These are phyloP conservation scores for Tupaia tana DNA, from an alignment of 2,113 vertebrate genomes.

Conservation along the genomic window DNA sequence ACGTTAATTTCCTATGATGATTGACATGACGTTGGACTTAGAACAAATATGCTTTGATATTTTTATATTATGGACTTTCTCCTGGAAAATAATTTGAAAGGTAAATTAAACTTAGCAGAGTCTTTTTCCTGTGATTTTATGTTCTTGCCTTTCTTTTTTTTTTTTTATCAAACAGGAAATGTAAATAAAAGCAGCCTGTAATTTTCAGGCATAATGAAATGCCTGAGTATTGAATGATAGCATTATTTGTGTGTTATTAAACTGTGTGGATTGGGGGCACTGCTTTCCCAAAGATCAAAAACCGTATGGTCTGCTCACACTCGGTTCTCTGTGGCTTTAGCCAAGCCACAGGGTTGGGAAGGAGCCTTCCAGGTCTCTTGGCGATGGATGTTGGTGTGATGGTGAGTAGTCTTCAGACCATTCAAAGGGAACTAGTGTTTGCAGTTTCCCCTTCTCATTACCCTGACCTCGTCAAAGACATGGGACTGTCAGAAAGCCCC, in stretches of 20 bases:
- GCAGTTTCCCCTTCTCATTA: not conserved
- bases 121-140: conserved; percentile 13
- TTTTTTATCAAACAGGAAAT: conserved; percentile 2
- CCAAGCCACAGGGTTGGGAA: not conserved
- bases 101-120: conserved; percentile 70
- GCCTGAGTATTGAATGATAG: not conserved
- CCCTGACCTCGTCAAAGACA: not conserved
- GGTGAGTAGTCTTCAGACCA: not conserved
- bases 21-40: conserved; percentile 45
- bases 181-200: not conserved
- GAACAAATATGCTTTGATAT: conserved; percentile 66
- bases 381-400: not conserved
- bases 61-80: conserved; percentile 57
- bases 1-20: conserved; percentile 46
- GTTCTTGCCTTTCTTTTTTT: conserved; percentile 41
- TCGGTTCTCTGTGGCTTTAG: not conserved
- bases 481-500: not conserved
- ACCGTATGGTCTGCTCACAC: not conserved
- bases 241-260: conserved; percentile 17
- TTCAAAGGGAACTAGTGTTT: too few relatives aligned
- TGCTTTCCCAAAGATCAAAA: not conserved
- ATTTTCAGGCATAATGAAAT: not conserved
- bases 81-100: conserved; percentile 69
- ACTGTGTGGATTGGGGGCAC: not conserved
- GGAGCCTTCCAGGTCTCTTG: not conserved